Evolutionary conservation across 2,797 vertebrate genomes (phyloP).

Genomic region (Pelodytes ibericus): DNA sequence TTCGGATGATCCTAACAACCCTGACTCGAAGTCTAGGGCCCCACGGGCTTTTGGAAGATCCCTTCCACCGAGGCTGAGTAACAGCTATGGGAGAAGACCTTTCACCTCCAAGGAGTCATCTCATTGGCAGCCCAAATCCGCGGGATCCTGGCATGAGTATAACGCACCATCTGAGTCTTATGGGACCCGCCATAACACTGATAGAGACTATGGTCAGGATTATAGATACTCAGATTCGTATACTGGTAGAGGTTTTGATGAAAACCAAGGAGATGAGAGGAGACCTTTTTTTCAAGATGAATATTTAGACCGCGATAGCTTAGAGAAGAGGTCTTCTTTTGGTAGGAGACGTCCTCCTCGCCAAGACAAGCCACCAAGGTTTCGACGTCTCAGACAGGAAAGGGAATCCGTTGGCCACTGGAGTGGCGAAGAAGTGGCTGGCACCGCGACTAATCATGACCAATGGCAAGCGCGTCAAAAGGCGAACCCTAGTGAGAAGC

Average conservation of each 20-base stretch:
- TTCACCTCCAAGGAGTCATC: constrained; percentile 81
- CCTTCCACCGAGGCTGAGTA: constrained; percentile 87
- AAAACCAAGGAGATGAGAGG: constrained; percentile 78
- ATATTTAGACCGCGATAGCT: constrained; percentile 81
- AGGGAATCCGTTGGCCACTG: constrained; percentile 82
- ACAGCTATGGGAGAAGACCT: constrained; percentile 80
- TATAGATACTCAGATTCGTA: constrained; percentile 80
- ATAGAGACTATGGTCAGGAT: constrained; percentile 83
- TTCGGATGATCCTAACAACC: constrained; percentile 77
- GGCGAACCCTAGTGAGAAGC: constrained; percentile 70
- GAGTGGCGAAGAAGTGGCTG: constrained; percentile 84
- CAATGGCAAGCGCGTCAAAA: constrained; percentile 84
- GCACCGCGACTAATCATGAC: constrained; percentile 75
- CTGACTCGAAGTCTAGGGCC: constrained; percentile 77
- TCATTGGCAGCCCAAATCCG: constrained; percentile 84
- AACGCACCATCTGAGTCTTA: constrained; percentile 73
- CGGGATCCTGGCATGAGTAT: constrained; percentile 81
- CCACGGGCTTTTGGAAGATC: constrained; percentile 83
- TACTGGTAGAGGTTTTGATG: constrained; percentile 78
- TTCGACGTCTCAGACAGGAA: constrained; percentile 91
- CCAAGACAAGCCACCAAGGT: constrained; percentile 96
- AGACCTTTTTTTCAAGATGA: constrained; percentile 74
- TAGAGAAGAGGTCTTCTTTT: constrained; percentile 85
- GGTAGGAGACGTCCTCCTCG: constrained; percentile 89
- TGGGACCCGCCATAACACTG: constrained; percentile 73